Base-by-base conservation (phyloP, 2,797 vertebrate species). In the Heterohyrax brucei region DNA sequence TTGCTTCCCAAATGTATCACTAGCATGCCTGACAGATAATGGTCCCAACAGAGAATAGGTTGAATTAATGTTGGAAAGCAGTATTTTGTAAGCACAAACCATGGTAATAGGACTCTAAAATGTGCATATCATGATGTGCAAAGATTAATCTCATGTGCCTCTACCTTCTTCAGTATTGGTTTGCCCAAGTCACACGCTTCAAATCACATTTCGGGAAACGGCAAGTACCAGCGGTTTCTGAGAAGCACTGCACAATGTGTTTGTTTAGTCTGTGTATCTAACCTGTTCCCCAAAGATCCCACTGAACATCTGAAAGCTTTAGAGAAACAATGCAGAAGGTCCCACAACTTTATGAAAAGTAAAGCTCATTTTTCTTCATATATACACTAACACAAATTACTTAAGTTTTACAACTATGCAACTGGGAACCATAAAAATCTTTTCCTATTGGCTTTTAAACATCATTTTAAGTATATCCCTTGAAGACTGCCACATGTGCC, bases 351-450 rank as follows among this genome's bases (percentile, higher is more conserved):
- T 44, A 59, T 14, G 8, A 62, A 94, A 19, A 83, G 59, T 87
- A 70, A 96, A 89, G 24, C 30, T 1, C 0, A 28, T n/a, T 48
- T 56, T 86, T 84, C 46, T 39, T 83, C 21, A 83, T 3, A 53
- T 44, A 83, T 3, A 4, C 5, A 91, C 56, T 53, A 83, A 80
- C 0, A 9, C 44, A 75, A 80, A 89, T 90, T 76, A 78, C 24
- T 50, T 50, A 87, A 87, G 48, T 87, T 82, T 96, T 68, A 89
- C 28, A 95, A 95, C 48, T 59, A n/a, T 7, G 28, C n/a, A 79
- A 84, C 30, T 76, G 33, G 9, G 26, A 50, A 82, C 21, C 50
- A 79, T 30, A 80, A 73, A 72, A 64, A 86, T 59, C 24, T 56
- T 62, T 73, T 93, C 33, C 30, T 33, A 59, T 9, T 77, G 39